Evolutionary conservation across 2,113 vertebrate genomes (phyloP).

Genomic region (Lophius piscatorius): DNA sequence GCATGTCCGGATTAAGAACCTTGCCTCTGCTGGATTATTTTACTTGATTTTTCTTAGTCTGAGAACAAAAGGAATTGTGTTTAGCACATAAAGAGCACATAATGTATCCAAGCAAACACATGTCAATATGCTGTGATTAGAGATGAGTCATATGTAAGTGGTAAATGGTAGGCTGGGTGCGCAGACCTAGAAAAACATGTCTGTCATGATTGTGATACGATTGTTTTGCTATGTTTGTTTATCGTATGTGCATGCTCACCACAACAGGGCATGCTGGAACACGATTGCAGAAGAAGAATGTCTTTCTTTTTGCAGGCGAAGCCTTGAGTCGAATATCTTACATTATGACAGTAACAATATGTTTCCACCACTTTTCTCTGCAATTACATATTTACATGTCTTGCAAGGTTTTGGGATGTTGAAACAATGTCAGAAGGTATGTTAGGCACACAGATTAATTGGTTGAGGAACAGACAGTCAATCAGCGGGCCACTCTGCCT

Average conservation of each 20-base stretch:
- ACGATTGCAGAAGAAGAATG: constrained; percentile 58
- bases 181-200: constrained; percentile 45
- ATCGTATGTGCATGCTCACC: constrained; percentile 54
- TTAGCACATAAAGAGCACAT: constrained; percentile 12
- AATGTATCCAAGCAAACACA: constrained; percentile 25
- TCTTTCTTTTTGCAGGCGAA: constrained; percentile 46
- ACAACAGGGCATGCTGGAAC: constrained; percentile 71
- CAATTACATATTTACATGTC: constrained; percentile 39
- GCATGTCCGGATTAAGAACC: constrained; percentile 46
- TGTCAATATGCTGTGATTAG: constrained; percentile 57
- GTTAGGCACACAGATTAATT: constrained; percentile 55
- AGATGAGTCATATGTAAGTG: constrained; percentile 43
- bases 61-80: constrained; percentile 15
- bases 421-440: constrained; percentile 53
- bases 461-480: constrained; percentile 36
- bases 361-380: constrained; percentile 42
- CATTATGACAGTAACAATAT: no score
- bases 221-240: constrained; percentile 72
- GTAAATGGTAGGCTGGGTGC: constrained; percentile 44
- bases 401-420: constrained; percentile 47
- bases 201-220: constrained; percentile 59
- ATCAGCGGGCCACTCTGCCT: constrained; percentile 65
- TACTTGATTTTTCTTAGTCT: constrained; percentile 17
- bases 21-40: constrained; percentile 41
- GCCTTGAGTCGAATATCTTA: constrained; percentile 47